phyloP scores from a whole-genome alignment of 1,140 invertebrate genomes.

The Drosophila sucinea region DNA sequence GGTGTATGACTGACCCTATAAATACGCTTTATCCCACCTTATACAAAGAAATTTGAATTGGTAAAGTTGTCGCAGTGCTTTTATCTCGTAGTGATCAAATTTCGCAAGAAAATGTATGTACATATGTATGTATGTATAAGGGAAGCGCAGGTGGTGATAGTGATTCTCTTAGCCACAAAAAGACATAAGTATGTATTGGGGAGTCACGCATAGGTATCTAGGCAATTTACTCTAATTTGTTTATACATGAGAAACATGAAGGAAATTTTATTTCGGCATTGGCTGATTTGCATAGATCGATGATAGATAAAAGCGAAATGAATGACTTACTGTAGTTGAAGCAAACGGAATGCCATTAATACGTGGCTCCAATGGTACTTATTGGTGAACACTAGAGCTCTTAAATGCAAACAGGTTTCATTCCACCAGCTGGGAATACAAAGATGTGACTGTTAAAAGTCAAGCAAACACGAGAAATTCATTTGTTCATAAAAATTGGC shows the following conservation, averaged over 20 bases:
- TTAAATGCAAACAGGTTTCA: slow-evolving; percentile 62
- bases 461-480: slow-evolving; percentile 42
- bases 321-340: neutral
- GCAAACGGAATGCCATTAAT: neutral
- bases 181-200: no score
- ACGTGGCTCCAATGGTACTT: neutral
- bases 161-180: no score
- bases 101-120: no score
- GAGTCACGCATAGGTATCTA: no score
- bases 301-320: neutral
- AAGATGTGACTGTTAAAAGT: slow-evolving; percentile 50
- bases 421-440: slow-evolving; percentile 66
- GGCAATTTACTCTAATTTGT: no score
- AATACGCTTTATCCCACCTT: no score
- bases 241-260: no score
- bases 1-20: no score
- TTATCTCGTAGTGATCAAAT: no score
- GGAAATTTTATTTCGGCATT: no score
- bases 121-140: no score
- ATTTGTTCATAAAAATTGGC: slow-evolving; percentile 19
- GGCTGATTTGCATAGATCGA: neutral
- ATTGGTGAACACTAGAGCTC: slow-evolving; percentile 24
- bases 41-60: neutral
- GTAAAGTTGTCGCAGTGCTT: neutral
- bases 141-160: no score